Conservation (phyloP, 2,888 invertebrate genomes). For the Hoplodrina blanda region DNA sequence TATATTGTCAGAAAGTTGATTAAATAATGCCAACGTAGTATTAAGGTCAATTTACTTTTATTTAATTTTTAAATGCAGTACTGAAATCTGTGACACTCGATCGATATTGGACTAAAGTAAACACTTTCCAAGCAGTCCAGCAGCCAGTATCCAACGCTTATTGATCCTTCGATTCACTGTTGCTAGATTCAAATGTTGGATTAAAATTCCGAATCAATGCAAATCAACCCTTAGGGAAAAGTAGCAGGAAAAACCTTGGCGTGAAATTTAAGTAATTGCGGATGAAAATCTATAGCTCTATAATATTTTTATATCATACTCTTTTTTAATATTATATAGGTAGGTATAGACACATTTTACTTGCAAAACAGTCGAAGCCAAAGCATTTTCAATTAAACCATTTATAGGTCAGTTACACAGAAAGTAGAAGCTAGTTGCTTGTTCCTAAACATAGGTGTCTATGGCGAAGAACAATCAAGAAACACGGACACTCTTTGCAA, state of each 20-base stretch:
- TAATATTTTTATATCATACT: not conserved
- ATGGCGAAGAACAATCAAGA: too few species aligned
- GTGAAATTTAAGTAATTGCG: not conserved
- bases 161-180: not conserved
- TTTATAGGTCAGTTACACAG: too few species aligned
- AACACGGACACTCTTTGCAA: too few species aligned
- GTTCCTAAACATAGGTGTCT: too few species aligned
- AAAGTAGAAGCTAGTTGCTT: too few species aligned
- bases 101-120: not conserved
- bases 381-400: too few species aligned
- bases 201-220: not conserved
- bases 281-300: not conserved
- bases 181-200: too few species aligned
- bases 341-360: too few species aligned
- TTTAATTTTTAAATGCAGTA: not conserved
- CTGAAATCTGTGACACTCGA: not conserved
- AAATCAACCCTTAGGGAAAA: not conserved
- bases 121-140: not conserved
- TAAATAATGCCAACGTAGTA: not conserved
- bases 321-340: too few species aligned
- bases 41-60: not conserved
- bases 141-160: not conserved
- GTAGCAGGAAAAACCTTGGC: not conserved
- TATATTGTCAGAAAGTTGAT: not conserved
- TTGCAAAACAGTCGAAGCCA: slow-evolving; percentile 1